Conservation (phyloP, 1,140 invertebrate species). For the Zaprionus kolodkinae region DNA sequence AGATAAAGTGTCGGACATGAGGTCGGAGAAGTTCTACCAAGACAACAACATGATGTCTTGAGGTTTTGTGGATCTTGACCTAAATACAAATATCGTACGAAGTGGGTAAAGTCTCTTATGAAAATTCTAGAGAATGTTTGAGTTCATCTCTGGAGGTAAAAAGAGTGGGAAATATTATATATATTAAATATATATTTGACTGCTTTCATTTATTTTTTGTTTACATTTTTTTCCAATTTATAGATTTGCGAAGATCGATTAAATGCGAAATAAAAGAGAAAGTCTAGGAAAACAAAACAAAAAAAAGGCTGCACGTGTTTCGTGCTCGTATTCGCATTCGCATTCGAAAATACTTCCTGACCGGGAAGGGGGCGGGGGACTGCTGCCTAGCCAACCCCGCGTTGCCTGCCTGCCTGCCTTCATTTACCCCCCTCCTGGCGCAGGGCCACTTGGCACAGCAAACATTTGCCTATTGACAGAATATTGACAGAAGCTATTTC, state of each 20-base stretch:
- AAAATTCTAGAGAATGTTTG: too few relatives aligned
- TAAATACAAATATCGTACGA: neutral
- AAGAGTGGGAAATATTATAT: too few relatives aligned
- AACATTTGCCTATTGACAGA: slow-evolving; percentile 80
- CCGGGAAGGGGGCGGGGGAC: neutral
- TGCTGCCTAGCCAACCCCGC: neutral
- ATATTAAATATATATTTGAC: too few relatives aligned
- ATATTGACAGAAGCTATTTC: slow-evolving; percentile 83
- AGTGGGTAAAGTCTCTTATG: too few relatives aligned
- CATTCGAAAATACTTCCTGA: neutral
- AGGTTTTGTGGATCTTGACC: slow-evolving; percentile 2
- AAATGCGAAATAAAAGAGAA: neutral
- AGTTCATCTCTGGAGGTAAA: too few relatives aligned
- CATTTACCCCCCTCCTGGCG: slow-evolving; percentile 31
- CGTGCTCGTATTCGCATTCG: neutral
- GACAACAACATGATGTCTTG: slow-evolving; percentile 1
- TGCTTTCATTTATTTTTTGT: neutral
- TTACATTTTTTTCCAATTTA: neutral
- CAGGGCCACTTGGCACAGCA: slow-evolving; percentile 50
- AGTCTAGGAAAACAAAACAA: neutral
- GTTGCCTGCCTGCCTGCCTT: neutral
- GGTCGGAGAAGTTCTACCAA: neutral
- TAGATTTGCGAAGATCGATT: neutral
- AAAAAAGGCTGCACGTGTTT: neutral
- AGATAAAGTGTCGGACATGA: neutral